Base-by-base conservation (phyloP, 2,888 invertebrate genomes). In the Lycaena phlaeas region DNA sequence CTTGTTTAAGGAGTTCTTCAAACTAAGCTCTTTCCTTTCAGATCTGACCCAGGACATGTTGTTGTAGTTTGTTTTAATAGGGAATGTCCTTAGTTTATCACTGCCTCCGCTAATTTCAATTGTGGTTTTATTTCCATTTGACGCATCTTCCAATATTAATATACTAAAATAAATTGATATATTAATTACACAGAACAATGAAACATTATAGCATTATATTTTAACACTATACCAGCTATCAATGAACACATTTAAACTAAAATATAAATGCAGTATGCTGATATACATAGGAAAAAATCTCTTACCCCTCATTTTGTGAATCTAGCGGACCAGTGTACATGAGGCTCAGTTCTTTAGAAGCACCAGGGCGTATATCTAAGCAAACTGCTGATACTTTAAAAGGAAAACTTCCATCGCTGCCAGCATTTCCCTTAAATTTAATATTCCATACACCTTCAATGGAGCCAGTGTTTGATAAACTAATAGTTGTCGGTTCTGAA, bases 21-120 rank as follows among this genome's bases (percentile, higher is more conserved):
- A 44, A 39, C 75, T 81, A 1, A 84, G 54, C 37, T 82, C 79
- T 40, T 77, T 82, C 4, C 75, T 52, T 1, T 73, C 81, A 0
- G 64, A 40, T 1, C 72, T 60, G 2, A 81, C 71, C 74, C 77
- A 84, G 0, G 79, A 76, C 47, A 84, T 54, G 1, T 55, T 54
- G 26, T 53, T 61, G 46, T 64, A 55, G 43, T 69, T 82, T 0
- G 77, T 78, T 45, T 79, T 78, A 14, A 84, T 69, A 0, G 82
- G 82, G 45, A 82, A 84, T 0, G 51, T 41, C 49, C 65, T 73
- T 0, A 66, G 62, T 26, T 58, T 64, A 0, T 74, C 72, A 1
- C 52, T 39, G 1, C 77, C 77, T 4, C 72, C 72, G 14, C 46
- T 43, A 4, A 82, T 55, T 29, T 75, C 65, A 2, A 82, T 44